A percentile compares a stretch with the other conserved stretches of the same genome.
phyloP scores from a whole-genome alignment of 2,113 vertebrate genomes.

The Vulpes lagopus region DNA sequence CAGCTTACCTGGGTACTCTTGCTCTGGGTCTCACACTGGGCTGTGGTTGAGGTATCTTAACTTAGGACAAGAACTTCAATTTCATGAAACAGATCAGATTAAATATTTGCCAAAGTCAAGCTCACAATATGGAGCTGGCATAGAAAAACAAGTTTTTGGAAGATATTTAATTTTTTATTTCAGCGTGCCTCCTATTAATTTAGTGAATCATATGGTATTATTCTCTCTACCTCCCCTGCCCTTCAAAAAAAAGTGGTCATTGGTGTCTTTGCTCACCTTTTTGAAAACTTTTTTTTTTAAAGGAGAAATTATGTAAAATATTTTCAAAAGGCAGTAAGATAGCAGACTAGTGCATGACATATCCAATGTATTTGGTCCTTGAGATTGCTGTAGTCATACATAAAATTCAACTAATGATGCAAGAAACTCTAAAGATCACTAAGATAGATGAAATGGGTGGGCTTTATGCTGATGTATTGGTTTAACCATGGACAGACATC shows the following conservation, averaged over 20 bases:
- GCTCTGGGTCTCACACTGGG: neutral
- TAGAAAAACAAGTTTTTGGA: neutral
- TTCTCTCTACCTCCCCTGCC: neutral
- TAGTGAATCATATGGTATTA: neutral
- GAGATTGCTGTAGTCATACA: neutral
- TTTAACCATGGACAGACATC: neutral
- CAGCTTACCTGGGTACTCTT: neutral
- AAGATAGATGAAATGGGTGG: neutral
- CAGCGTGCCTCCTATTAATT: neutral
- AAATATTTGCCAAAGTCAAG: neutral
- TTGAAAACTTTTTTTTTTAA: neutral
- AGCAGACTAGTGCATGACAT: neutral
- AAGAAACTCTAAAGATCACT: neutral
- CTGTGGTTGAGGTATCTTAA: neutral
- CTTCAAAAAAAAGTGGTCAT: neutral
- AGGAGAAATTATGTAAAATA: constrained; percentile 48
- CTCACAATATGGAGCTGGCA: neutral
- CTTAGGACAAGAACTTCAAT: neutral
- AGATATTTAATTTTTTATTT: constrained; percentile 40
- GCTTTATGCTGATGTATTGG: neutral
- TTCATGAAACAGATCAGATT: neutral
- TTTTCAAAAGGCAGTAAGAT: neutral
- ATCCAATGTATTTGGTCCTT: neutral
- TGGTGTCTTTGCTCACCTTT: neutral
- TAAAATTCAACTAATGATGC: constrained; percentile 1